Conservation (phyloP, 1,140 invertebrate species). For the Ceratitis capitata region DNA sequence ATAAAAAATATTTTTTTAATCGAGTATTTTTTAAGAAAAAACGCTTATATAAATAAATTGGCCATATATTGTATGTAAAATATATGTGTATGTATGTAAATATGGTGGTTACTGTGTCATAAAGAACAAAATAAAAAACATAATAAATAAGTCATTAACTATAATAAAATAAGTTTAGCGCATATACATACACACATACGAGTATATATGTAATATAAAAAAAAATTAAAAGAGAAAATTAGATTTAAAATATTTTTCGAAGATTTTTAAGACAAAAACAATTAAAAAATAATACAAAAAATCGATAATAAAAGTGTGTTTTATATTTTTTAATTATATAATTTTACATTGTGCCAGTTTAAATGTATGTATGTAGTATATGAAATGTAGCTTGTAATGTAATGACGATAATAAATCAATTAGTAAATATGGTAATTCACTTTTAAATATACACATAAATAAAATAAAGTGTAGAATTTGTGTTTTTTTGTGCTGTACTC, state of each 20-base stretch:
- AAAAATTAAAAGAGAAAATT: too few relatives aligned
- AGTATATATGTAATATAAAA: neutral
- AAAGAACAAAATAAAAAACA: neutral
- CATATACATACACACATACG: too few relatives aligned
- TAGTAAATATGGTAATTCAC: neutral
- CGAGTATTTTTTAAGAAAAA: too few relatives aligned
- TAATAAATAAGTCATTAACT: too few relatives aligned
- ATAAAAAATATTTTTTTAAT: too few relatives aligned
- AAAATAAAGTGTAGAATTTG: neutral
- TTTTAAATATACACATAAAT: neutral
- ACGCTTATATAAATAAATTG: neutral
- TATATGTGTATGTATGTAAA: neutral
- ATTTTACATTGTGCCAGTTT: neutral
- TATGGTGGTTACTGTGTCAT: neutral
- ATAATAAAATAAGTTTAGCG: too few relatives aligned
- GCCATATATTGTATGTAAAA: too few relatives aligned
- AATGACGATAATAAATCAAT: neutral
- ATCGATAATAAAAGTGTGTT: neutral
- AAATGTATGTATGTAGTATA: neutral
- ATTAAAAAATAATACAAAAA: too few relatives aligned
- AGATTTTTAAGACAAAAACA: too few relatives aligned
- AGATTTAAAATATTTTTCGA: too few relatives aligned
- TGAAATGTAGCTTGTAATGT: too few relatives aligned
- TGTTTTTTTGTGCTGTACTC: neutral
- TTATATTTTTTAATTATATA: conserved; percentile 1